phyloP scores from a whole-genome alignment of 2,888 invertebrate genomes.

The Argyresthia albistria region DNA sequence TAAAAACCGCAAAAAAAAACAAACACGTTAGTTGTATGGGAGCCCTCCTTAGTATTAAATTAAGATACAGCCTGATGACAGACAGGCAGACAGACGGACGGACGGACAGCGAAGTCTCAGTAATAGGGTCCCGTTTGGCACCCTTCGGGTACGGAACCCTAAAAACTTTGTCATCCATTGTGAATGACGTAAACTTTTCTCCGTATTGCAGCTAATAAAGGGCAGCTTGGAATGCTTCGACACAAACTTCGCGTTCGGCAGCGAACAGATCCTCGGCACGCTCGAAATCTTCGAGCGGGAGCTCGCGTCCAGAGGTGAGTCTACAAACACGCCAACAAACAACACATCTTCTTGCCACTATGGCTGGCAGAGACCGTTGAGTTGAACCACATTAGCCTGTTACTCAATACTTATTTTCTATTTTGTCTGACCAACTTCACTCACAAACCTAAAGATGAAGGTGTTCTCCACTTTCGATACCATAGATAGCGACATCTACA shows the following conservation, averaged over 20 bases:
- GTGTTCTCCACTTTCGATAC: no score
- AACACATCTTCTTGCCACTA: neutral
- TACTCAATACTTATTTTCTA: neutral
- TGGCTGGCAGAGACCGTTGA: neutral
- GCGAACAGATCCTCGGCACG: slow-evolving; percentile 61
- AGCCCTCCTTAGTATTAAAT: no score
- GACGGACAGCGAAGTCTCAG: no score
- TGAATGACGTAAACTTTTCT: neutral
- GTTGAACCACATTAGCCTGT: neutral
- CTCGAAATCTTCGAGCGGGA: slow-evolving; percentile 72
- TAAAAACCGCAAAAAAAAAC: no score
- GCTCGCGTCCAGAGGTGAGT: slow-evolving; percentile 50
- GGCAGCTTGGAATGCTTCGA: slow-evolving; percentile 63
- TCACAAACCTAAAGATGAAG: no score
- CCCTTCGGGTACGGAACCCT: no score
- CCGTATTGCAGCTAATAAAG: slow-evolving; percentile 49
- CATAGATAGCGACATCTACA: no score
- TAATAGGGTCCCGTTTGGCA: no score
- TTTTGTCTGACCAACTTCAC: neutral
- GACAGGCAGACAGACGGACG: no score
- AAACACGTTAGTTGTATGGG: no score
- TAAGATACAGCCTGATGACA: no score
- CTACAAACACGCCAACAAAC: neutral
- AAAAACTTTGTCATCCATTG: no score
- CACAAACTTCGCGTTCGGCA: slow-evolving; percentile 60